Evolutionary conservation across 2,888 invertebrate species (phyloP), one percentile per base, ranked within the genome.

Genomic region (Tortricodes alternella): DNA sequence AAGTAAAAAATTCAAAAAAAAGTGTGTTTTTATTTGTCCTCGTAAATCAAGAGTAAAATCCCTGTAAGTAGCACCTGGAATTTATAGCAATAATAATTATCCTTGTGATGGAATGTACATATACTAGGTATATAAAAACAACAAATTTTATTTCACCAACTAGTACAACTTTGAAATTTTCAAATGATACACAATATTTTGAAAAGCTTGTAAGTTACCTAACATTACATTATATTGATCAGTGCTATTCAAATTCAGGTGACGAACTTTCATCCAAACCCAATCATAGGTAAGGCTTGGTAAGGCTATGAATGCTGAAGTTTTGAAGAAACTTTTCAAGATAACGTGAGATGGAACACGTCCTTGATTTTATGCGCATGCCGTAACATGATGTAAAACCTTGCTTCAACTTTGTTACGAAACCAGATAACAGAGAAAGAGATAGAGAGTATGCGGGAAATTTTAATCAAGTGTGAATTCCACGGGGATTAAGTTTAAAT

Each of bases 1-100:
- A 80, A 87, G 65, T 78, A 79, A 84, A 79, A 69, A 76, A 78
- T 77, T 79, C n/a, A 58, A 24, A 62, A 58, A 53, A 50, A 18
- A 34, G 34, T 66, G 58, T 73, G 66, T 56, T 73, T 73, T 62
- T 48, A 60, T 60, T 62, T 41, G 38, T 1, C 2, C 4, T 3
- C 13, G 7, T 37, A 44, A 37, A 44, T 13, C 27, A 37, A 5
- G 1, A 5, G 18, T n/a, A 38, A 38, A n/a, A 16, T 9, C 16
- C 18, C 9, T 11, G n/a, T 27, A 15, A 7, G 0, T 23, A 4
- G 2, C 3, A 23, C 39, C 15, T 39, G 13, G 4, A 2, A 2
- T 6, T 16, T 13, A 2, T 6, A n/a, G n/a, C 4, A 2, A 18
- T n/a, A 37, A 18, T 19, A 18, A 15, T 8, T 8, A 27, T 27